phyloP scores from a whole-genome alignment of 2,797 vertebrate species.

The Gymnothorax javanicus region DNA sequence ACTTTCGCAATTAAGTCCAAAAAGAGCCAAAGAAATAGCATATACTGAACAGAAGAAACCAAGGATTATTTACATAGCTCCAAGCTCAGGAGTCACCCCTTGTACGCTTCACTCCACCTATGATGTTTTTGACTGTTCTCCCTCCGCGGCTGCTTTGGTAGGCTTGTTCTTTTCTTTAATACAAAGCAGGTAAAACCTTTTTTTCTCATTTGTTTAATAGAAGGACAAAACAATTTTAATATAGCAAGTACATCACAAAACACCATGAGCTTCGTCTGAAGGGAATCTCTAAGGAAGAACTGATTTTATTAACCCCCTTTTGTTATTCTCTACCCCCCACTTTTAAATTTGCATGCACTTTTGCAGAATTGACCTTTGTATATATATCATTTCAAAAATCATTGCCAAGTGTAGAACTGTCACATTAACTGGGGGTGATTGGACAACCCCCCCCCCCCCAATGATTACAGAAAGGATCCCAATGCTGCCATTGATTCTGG shows the following conservation, averaged over 20 bases:
- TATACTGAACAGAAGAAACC: slow-evolving; percentile 75
- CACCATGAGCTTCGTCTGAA: slow-evolving; percentile 91
- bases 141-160: slow-evolving; percentile 66
- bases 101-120: slow-evolving; percentile 75
- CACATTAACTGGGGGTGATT: slow-evolving; percentile 79
- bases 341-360: slow-evolving; percentile 85
- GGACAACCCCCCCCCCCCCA: slow-evolving; percentile 80
- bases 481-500: slow-evolving; percentile 82
- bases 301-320: slow-evolving; percentile 81
- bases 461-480: slow-evolving; percentile 91
- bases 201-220: slow-evolving; percentile 65
- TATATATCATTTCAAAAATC: slow-evolving; percentile 82
- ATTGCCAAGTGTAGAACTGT: slow-evolving; percentile 82
- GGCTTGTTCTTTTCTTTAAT: slow-evolving; percentile 64
- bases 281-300: slow-evolving; percentile 94
- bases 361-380: slow-evolving; percentile 74
- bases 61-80: slow-evolving; percentile 93
- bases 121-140: slow-evolving; percentile 50
- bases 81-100: slow-evolving; percentile 87
- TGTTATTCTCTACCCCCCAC: slow-evolving; percentile 53
- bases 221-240: slow-evolving; percentile 89
- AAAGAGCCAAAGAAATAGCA: slow-evolving; percentile 66
- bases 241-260: slow-evolving; percentile 92
- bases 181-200: slow-evolving; percentile 77
- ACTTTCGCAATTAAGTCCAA: slow-evolving; percentile 84